A percentile compares a stretch with the other conserved stretches of the same genome.
Evolutionary conservation across 2,888 invertebrate species (phyloP).

Genomic region (Brachypalpus laphriformis): DNA sequence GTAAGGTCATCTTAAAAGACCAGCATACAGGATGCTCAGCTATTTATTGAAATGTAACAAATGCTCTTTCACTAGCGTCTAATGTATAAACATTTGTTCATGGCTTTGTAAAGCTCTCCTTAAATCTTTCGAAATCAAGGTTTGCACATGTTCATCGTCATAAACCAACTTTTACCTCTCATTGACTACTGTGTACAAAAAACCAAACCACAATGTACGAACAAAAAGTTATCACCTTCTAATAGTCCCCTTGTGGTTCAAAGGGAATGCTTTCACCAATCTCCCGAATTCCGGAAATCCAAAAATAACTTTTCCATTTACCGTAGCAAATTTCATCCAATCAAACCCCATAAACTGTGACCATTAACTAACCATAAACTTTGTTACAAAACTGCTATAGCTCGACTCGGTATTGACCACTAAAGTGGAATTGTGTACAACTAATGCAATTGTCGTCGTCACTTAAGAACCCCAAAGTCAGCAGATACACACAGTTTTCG

Average conservation of each 20-base stretch:
- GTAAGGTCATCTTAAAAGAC: no score
- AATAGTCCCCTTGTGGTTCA: background rate
- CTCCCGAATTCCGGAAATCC: background rate
- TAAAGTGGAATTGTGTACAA: constrained; percentile 62
- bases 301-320: constrained; percentile 38
- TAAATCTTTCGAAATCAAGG: no score
- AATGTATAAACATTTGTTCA: no score
- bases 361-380: constrained; percentile 64
- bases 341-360: constrained; percentile 63
- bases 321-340: constrained; percentile 61
- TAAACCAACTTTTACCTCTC: background rate
- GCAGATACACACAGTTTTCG: constrained; percentile 15
- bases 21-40: no score
- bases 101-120: no score
- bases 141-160: no score
- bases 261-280: background rate
- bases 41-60: no score
- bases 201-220: background rate
- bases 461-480: constrained; percentile 58
- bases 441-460: constrained; percentile 66
- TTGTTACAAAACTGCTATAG: constrained; percentile 33
- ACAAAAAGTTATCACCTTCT: background rate
- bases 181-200: background rate
- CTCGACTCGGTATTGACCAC: constrained; percentile 34
- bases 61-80: no score